Percentiles rank a stretch among this genome's conserved stretches.
Evolutionary conservation across 2,797 vertebrate genomes (phyloP).

Genomic region (Lerista edwardsae): DNA sequence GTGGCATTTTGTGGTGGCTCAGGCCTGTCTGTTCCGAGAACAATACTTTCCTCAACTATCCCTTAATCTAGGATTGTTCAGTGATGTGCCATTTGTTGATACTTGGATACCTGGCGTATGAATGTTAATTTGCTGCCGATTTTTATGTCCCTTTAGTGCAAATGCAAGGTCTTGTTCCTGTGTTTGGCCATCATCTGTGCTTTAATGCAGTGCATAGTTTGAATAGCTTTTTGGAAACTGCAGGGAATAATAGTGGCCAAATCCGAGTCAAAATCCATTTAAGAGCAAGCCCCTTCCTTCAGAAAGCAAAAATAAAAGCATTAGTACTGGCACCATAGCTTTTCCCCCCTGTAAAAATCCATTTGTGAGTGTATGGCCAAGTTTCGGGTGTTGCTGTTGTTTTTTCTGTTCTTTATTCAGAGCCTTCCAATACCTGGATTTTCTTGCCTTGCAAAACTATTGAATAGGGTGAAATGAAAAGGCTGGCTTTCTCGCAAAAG

Average conservation of each 20-base stretch:
- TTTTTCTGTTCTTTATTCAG: background rate
- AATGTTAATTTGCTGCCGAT: background rate
- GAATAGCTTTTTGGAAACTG: background rate
- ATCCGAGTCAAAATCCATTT: background rate
- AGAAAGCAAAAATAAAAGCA: slow-evolving; percentile 7
- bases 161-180: background rate
- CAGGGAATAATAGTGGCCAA: background rate
- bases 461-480: background rate
- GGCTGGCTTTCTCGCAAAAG: background rate
- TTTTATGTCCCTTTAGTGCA: background rate
- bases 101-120: background rate
- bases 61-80: background rate
- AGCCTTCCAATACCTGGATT: background rate
- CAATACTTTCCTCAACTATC: background rate
- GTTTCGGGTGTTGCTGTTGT: background rate
- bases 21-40: background rate
- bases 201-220: background rate
- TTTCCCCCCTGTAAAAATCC: background rate
- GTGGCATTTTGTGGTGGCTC: background rate
- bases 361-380: background rate
- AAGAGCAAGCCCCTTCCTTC: background rate
- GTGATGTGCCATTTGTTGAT: background rate
- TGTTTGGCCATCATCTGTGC: background rate
- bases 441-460: background rate
- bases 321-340: background rate